Percentiles rank a stretch among this genome's conserved stretches.
These are phyloP conservation scores for Datnioides undecimradiatus DNA, from an alignment of 2,113 vertebrate genomes.

Conservation along the genomic window DNA sequence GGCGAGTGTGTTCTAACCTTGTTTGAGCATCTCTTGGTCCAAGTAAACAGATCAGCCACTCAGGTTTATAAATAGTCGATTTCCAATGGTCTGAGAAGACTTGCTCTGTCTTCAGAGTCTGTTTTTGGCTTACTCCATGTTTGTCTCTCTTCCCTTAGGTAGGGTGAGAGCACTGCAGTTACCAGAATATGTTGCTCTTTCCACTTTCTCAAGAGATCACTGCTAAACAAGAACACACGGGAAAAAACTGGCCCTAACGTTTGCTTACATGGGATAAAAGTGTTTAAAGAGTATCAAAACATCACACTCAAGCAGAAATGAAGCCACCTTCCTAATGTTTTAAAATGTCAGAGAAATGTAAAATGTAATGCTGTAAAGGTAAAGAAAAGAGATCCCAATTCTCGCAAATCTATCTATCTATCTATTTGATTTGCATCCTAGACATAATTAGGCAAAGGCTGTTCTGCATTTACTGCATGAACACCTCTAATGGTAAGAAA, in stretches of 20 bases:
- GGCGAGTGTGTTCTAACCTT: conserved; percentile 26
- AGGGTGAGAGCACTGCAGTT: conserved; percentile 11
- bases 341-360: not conserved
- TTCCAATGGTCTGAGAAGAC: conserved; percentile 53
- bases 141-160: conserved; percentile 53
- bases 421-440: not conserved
- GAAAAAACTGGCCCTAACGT: conserved; percentile 8
- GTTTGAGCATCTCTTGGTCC: conserved; percentile 51
- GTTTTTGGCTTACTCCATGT: conserved; percentile 41
- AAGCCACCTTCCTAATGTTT: not conserved
- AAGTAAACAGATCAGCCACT: conserved; percentile 59
- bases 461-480: not conserved
- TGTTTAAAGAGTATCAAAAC: not conserved
- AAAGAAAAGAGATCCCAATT: not conserved
- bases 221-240: conserved; percentile 35
- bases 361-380: not conserved
- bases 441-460: not conserved
- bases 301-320: not conserved
- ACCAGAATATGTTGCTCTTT: conserved; percentile 43
- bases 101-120: conserved; percentile 41
- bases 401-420: no score
- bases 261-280: not conserved
- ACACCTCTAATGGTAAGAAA: not conserved
- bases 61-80: conserved; percentile 52
- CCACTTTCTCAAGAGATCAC: conserved; percentile 1